phyloP scores from a whole-genome alignment of 1,140 invertebrate genomes.

The Physella acuta region DNA sequence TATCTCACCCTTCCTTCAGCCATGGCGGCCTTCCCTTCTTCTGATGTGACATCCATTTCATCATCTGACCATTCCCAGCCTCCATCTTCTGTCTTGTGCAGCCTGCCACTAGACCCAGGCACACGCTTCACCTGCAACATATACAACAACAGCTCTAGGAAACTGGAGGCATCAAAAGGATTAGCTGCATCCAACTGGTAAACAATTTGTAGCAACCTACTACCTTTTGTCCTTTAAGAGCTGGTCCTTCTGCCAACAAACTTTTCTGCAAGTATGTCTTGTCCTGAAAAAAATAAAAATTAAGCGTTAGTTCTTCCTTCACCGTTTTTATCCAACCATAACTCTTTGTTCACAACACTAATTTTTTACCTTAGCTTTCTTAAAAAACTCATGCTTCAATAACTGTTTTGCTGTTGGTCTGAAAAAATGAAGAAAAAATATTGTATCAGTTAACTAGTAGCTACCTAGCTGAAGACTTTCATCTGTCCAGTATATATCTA shows the following conservation, averaged over 20 bases:
- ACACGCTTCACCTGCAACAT: conserved; percentile 64
- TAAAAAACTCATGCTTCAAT: conserved; percentile 98
- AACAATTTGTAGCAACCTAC: too few relatives aligned
- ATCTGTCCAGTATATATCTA: neutral
- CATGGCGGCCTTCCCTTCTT: conserved; percentile 47
- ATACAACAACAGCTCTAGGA: neutral
- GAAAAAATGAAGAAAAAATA: conserved; percentile 64
- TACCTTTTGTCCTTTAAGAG: conserved; percentile 79
- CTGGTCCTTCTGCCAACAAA: conserved; percentile 79
- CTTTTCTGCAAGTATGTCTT: conserved; percentile 91
- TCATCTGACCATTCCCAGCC: conserved; percentile 98
- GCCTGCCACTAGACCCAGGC: conserved; percentile 85
- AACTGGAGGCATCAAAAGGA: neutral
- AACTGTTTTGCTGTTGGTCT: conserved; percentile 93
- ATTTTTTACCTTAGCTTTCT: conserved; percentile 84
- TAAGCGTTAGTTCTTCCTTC: too few relatives aligned
- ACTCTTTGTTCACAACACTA: too few relatives aligned
- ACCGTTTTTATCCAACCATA: too few relatives aligned
- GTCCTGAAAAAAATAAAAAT: conserved; percentile 64
- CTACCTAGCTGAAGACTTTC: too few relatives aligned
- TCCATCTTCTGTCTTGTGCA: conserved; percentile 92
- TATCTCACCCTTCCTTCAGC: conserved; percentile 41
- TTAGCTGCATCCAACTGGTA: neutral
- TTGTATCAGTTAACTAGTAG: too few relatives aligned
- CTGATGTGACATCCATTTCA: conserved; percentile 66